These are phyloP conservation scores for Neotragus moschatus DNA, from an alignment of 2,113 vertebrate species.

Conservation along the genomic window DNA sequence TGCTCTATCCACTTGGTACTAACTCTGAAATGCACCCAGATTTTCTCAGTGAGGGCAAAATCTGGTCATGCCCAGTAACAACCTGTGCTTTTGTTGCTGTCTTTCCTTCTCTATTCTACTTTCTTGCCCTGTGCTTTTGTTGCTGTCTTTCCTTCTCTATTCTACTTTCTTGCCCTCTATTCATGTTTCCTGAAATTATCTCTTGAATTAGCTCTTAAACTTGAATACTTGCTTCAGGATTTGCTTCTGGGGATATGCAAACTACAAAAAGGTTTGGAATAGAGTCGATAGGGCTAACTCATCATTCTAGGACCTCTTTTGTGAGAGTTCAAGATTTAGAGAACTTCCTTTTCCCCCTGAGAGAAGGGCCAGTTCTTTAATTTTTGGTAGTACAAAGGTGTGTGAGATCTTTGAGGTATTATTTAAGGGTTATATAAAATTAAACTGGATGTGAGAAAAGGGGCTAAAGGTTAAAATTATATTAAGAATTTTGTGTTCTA, in stretches of 20 bases:
- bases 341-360: background rate
- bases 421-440: background rate
- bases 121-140: background rate
- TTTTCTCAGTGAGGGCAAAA: background rate
- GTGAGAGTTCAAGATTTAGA: background rate
- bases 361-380: background rate
- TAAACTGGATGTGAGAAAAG: background rate
- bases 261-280: background rate
- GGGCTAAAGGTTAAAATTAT: background rate
- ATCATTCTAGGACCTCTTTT: background rate
- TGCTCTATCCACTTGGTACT: background rate
- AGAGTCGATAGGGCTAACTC: background rate
- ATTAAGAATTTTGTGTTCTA: background rate
- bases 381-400: background rate
- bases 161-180: background rate
- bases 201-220: background rate
- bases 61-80: background rate
- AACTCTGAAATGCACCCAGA: background rate
- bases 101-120: background rate
- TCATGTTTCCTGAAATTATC: background rate
- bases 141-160: background rate
- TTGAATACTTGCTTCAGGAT: background rate
- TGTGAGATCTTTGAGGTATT: background rate
- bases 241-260: background rate
- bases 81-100: background rate